These are phyloP conservation scores for Etia nguti DNA, from an alignment of 2,113 vertebrate species.

Conservation along the genomic window DNA sequence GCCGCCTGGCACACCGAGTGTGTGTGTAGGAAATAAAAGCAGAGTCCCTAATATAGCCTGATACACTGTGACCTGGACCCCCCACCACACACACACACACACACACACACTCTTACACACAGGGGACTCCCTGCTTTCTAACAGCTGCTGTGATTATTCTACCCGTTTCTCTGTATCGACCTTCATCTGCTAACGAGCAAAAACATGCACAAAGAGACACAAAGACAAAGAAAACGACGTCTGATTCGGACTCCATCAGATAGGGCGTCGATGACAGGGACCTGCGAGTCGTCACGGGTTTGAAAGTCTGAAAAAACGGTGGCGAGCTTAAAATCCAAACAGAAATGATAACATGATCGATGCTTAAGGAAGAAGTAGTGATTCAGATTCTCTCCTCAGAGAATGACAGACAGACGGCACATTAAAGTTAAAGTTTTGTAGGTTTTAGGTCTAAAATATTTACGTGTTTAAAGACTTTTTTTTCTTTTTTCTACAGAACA, in stretches of 20 bases:
- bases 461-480: too few relatives aligned
- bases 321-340: background rate
- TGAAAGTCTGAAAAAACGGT: background rate
- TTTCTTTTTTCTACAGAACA: too few relatives aligned
- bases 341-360: background rate
- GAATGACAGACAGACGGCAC: background rate
- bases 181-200: background rate
- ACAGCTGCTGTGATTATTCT: background rate
- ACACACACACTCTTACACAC: background rate
- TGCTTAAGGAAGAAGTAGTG: background rate
- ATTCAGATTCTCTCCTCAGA: background rate
- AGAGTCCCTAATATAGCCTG: constrained; percentile 3
- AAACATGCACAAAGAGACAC: background rate
- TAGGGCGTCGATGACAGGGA: background rate
- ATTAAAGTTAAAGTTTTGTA: background rate
- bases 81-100: background rate
- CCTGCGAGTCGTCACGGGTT: accelerated
- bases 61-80: background rate
- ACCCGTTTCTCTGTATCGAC: background rate
- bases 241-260: background rate
- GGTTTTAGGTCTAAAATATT: background rate
- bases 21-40: constrained; percentile 22
- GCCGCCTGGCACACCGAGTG: background rate
- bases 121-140: background rate
- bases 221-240: accelerated